Percentiles rank a stretch among this genome's conserved stretches.
Conservation (phyloP, 2,888 invertebrate species). For the Aleiodes alternator region DNA sequence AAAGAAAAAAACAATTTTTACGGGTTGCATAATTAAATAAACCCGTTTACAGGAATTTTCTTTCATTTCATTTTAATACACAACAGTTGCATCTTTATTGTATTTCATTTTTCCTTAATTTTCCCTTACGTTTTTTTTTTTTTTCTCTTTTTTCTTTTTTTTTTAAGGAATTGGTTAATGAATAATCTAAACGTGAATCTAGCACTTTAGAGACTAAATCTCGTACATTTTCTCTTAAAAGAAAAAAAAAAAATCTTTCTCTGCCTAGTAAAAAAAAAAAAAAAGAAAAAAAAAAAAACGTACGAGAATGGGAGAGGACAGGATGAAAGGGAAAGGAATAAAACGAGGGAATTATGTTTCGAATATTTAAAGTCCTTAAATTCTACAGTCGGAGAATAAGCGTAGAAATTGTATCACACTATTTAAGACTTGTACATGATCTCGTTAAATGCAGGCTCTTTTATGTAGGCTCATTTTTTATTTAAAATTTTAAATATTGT, state of each 20-base stretch:
- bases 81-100: no score
- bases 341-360: neutral
- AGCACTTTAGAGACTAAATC: constrained; percentile 37
- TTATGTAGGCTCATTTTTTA: constrained; percentile 37
- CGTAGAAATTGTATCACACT: constrained; percentile 74
- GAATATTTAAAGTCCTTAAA: constrained; percentile 41
- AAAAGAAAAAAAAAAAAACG: no score
- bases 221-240: constrained; percentile 11
- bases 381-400: constrained; percentile 71
- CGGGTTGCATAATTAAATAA: constrained; percentile 22
- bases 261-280: no score
- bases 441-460: constrained; percentile 43
- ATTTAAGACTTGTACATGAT: constrained; percentile 68
- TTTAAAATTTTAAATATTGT: neutral
- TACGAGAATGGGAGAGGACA: no score
- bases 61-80: neutral
- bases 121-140: neutral
- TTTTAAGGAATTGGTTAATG: constrained; percentile 7
- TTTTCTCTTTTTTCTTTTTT: constrained; percentile 12
- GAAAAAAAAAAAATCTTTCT: no score
- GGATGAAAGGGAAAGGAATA: no score
- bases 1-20: constrained; percentile 2
- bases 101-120: constrained; percentile 2
- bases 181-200: constrained; percentile 38
- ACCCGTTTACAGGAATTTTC: constrained; percentile 18